Conservation (phyloP, 2,888 invertebrate species). For the Tyria jacobaeae region DNA sequence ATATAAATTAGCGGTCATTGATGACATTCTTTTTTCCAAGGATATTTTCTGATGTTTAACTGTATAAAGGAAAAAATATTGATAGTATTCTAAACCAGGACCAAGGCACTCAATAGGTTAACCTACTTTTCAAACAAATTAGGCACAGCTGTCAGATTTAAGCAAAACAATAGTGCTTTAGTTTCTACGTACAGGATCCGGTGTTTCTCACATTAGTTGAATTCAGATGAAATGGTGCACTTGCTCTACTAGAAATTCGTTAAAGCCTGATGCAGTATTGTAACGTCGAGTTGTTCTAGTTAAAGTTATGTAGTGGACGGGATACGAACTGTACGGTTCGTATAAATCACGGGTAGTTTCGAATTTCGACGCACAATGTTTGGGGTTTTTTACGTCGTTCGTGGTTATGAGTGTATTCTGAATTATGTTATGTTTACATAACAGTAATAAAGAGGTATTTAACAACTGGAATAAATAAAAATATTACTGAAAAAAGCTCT, state of each 20-base stretch:
- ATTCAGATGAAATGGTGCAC: slow-evolving; percentile 71
- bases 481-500: not conserved
- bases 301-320: slow-evolving; percentile 35
- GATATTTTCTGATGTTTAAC: no score
- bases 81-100: slow-evolving; percentile 5
- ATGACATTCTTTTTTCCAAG: no score
- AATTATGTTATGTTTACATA: slow-evolving; percentile 3
- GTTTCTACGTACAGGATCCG: slow-evolving; percentile 61
- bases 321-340: slow-evolving; percentile 20
- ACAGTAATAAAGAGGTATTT: not conserved
- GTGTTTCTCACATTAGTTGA: slow-evolving; percentile 79
- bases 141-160: slow-evolving; percentile 76
- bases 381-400: slow-evolving; percentile 11
- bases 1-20: no score
- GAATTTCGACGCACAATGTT: slow-evolving; percentile 15
- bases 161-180: slow-evolving; percentile 71
- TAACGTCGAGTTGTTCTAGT: slow-evolving; percentile 33
- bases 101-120: slow-evolving; percentile 9
- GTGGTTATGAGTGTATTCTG: slow-evolving; percentile 2
- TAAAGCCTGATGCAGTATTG: slow-evolving; percentile 36
- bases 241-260: slow-evolving; percentile 57
- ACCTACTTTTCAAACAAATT: slow-evolving; percentile 61
- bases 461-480: not conserved
- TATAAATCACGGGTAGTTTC: slow-evolving; percentile 34
- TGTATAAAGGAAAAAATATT: not conserved